Base-by-base conservation (phyloP, 2,888 invertebrate species). In the Phrixothrix hirtus region DNA sequence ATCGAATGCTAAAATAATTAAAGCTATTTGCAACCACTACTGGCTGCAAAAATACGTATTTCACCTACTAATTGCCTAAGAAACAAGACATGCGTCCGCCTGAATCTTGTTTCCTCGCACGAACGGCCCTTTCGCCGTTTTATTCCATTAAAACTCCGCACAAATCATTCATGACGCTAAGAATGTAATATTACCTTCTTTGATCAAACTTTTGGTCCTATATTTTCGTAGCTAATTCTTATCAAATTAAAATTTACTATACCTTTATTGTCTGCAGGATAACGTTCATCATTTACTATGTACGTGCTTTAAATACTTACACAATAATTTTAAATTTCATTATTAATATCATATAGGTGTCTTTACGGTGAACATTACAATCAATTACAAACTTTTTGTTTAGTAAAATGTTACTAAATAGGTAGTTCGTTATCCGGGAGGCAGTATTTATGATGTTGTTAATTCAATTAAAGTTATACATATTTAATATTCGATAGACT, bases 181-280 rank as follows among this genome's bases (percentile, higher is more conserved):
- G 72, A 72, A 73, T 72, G 73, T 67, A 70, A 72, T 73, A 72
- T 73, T 71, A 69, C 66, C 67, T 63, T 60, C 65, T 67, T 68
- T 68, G 70, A 71, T 70, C 70, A 68, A 68, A 66, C 61, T 61
- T 57, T 50, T 52, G 34, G 45, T 62, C 60, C 58, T 59, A 57
- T 60, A 63, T 58, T 64, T 63, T 62, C 66, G 61, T 62, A 62
- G 63, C 63, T 67, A 64, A 64, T 66, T 67, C 68, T 68, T 67
- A 69, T 70, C 67, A 71, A 69, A 71, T 72, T 69, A 69, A 69
- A 70, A 71, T 72, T 71, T 70, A 70, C 63, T 65, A 67, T 60
- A 60, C 64, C 59, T 57, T 62, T 64, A 64, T 66, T 61, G 58
- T 57, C 49, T 32, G 53, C 32, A 55, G 50, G 48, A 57, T 58